Percentiles rank a stretch among this genome's conserved stretches.
These are phyloP conservation scores for Astropecten irregularis DNA, from an alignment of 53 echinoderm and acorn worm genomes.

Conservation along the genomic window DNA sequence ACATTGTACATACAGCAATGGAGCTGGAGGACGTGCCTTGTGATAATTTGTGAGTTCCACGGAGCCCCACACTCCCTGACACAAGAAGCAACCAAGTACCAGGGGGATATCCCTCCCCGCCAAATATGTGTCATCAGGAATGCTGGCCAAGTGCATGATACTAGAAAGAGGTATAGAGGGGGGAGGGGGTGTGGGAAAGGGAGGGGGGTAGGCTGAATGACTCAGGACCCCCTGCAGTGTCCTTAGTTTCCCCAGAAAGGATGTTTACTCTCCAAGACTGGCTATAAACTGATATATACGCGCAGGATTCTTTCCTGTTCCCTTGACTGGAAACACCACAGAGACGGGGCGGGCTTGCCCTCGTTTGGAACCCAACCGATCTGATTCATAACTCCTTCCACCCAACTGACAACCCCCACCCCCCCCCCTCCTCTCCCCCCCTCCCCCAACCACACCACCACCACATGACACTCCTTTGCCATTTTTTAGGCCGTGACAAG, in stretches of 20 bases:
- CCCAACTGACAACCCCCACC: no score
- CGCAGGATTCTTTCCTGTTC: not conserved
- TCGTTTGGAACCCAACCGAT: no score
- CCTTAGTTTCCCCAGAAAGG: not conserved
- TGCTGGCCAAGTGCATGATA: no score
- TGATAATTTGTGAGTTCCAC: conserved; percentile 29
- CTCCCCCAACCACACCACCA: no score
- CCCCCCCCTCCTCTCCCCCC: no score
- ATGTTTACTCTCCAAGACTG: not conserved
- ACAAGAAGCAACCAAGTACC: not conserved
- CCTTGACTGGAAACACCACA: no score
- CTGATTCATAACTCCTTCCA: no score
- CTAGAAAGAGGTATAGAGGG: no score
- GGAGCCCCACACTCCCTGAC: conserved; percentile 38
- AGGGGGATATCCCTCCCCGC: conserved; percentile 43
- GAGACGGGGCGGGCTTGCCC: no score
- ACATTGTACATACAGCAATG: not conserved
- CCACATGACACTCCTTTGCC: no score
- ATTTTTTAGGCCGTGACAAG: no score
- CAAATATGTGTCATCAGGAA: conserved; percentile 38
- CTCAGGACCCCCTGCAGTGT: not conserved
- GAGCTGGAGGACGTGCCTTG: not conserved
- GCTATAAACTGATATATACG: not conserved
- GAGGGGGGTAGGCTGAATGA: not conserved
- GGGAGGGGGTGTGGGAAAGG: not conserved